Base-by-base conservation (phyloP, 2,113 vertebrate genomes). In the Myotis davidii region DNA sequence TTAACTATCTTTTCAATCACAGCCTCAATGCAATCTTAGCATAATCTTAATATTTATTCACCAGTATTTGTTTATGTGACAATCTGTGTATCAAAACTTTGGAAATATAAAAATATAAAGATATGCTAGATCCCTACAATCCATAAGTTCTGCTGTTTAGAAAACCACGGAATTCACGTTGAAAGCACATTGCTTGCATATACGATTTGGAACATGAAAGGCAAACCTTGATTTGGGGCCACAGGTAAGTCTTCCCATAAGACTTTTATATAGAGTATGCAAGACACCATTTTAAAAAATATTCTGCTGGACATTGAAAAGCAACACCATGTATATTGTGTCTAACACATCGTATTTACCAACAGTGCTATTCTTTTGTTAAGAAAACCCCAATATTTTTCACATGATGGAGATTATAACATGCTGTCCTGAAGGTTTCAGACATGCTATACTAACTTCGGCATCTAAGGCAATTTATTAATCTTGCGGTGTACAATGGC, bases 1-100 rank as follows among this genome's bases (percentile, higher is more conserved):
- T 92, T 94, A 90, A 94, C 3, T 8, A 81, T 89, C 25, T 73
- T 97, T 91, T 85, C 95, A 95, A 61, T 88, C 17, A 81, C 70
- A 93, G 8, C 18, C 17, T 92, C n/a, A 61, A 23, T 79, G 85
- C 90, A 85, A 84, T 95, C 32, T 91, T 67, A 93, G 42, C 29
- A 72, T 73, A 78, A 69, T 72, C 79, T 90, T 87, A 50, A 14
- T 79, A 84, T 89, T 94, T 83, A 67, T 86, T 73, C 29, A 78
- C 4, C 5, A 23, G 52, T 48, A 74, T 56, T 86, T 88, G 32
- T 77, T 74, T 77, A 9, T 88, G 25, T 54, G 61, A 72, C 34
- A 88, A 85, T 79, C 42, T 37, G 25, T 59, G 11, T 48, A 34
- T 29, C 61, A 1, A 11, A 90, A 61, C 1, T 86, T 92, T 52